phyloP scores from a whole-genome alignment of 2,888 invertebrate species.

The Galerucella nymphaeae region DNA sequence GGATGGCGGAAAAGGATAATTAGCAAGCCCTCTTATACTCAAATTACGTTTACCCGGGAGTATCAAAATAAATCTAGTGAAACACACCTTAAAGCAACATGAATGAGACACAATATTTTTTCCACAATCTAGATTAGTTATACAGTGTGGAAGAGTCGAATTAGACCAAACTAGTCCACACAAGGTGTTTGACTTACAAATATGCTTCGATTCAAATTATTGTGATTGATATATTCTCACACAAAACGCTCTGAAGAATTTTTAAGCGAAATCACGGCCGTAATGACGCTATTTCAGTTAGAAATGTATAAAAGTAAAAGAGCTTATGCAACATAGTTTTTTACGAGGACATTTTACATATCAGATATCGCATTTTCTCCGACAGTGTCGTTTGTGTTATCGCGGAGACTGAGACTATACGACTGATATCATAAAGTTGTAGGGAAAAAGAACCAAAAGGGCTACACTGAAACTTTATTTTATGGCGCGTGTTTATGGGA shows the following conservation, averaged over 20 bases:
- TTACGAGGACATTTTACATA: constrained; percentile 30
- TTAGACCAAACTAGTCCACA: too few relatives aligned
- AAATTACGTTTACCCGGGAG: constrained; percentile 10
- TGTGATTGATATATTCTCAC: too few relatives aligned
- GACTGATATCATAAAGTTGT: constrained; percentile 26
- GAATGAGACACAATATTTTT: background rate
- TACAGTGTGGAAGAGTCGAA: background rate
- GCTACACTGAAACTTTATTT: constrained; percentile 31
- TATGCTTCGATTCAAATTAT: too few relatives aligned
- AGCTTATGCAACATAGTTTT: constrained; percentile 33
- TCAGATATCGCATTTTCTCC: constrained; percentile 28
- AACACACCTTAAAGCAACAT: constrained; percentile 14
- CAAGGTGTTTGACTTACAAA: too few relatives aligned
- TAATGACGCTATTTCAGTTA: constrained; percentile 16
- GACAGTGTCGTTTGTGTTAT: constrained; percentile 35
- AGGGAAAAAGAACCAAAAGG: constrained; percentile 8
- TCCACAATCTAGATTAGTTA: too few relatives aligned
- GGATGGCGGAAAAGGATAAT: constrained; percentile 5
- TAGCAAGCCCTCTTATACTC: constrained; percentile 10
- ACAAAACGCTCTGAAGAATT: too few relatives aligned
- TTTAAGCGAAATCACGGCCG: too few relatives aligned
- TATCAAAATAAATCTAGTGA: background rate
- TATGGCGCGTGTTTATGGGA: constrained; percentile 31
- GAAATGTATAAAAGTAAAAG: constrained; percentile 15
- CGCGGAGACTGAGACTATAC: constrained; percentile 23